Evolutionary conservation across 2,888 invertebrate species (phyloP), one percentile per base, ranked within the genome.

Genomic region (Troides aeacus): DNA sequence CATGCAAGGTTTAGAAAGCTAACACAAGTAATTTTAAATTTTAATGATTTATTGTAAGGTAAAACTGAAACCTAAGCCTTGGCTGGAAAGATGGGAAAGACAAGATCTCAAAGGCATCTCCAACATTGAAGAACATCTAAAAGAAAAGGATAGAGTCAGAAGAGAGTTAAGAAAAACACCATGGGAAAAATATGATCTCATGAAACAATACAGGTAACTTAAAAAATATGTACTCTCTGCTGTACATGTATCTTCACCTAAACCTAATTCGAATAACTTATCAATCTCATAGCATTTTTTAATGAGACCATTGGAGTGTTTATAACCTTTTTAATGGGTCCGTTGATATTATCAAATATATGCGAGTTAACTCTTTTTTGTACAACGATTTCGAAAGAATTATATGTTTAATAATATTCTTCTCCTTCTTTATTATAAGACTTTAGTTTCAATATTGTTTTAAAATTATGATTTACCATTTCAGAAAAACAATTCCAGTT

Each of bases 141-240:
- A 89, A 73, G 87, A 92, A 24, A 94, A 94, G 74, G 90, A 90
- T 60, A 81, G 86, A 74, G 82, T 86, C 36, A 93, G 94, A 67
- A 94, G 95, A 7, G 90, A 94, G 73, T 82, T 93, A 66, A 82
- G 93, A 50, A 94, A 93, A 60, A 96, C 93, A 74, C 97, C 97
- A 0, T 97, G 96, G 95, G 97, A 97, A 82, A 96, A 97, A 92
- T 97, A 95, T 87, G 99, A 99, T 88, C 90, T 99, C 66, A 98
- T 99, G 98, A 97, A 97, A 85, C 94, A 96, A 71, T 99, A 99
- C 85, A 96, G 98, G 94, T 95, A 79, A 69, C n/a, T 60, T 60
- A 12, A 8, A 4, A 23, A 4, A 58, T 24, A 36, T 53, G 17
- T 50, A 15, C 24, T 1, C 0, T 42, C 1, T 10, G 42, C 8